Percentiles rank a stretch among this genome's conserved stretches.
These are phyloP conservation scores for Aporrectodea caliginosa DNA, from an alignment of 1,140 invertebrate species.

Conservation along the genomic window DNA sequence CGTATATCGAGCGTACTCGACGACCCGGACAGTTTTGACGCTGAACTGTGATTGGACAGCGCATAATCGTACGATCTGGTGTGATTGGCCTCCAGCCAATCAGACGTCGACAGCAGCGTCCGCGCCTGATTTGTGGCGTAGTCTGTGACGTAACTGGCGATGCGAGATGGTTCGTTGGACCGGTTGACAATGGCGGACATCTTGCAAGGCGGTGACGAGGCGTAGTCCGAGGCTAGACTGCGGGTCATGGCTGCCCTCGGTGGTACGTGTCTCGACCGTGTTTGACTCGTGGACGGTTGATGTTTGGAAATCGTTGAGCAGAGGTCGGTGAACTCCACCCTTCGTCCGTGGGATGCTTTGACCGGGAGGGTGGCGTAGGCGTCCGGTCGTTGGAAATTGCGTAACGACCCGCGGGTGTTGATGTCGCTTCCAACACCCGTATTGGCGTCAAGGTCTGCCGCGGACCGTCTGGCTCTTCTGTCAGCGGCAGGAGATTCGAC, in stretches of 20 bases:
- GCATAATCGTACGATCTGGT: neutral
- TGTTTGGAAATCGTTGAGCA: neutral
- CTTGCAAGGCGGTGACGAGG: too few relatives aligned
- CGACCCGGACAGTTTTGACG: neutral
- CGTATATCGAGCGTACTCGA: neutral
- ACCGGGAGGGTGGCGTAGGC: neutral
- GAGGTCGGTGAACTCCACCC: neutral
- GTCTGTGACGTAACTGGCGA: neutral
- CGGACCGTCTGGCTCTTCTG: too few relatives aligned
- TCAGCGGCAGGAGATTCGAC: too few relatives aligned
- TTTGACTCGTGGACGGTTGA: neutral
- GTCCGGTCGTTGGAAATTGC: too few relatives aligned
- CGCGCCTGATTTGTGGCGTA: neutral
- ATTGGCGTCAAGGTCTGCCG: too few relatives aligned
- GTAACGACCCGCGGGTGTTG: too few relatives aligned
- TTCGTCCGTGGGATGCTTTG: neutral
- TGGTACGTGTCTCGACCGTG: neutral
- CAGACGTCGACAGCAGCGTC: neutral
- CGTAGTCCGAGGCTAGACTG: neutral
- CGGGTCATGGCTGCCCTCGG: neutral
- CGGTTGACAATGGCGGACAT: too few relatives aligned
- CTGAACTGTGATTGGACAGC: neutral
- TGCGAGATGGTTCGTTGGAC: neutral
- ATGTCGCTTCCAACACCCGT: too few relatives aligned
- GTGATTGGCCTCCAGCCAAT: neutral